A percentile compares a stretch with the other conserved stretches of the same genome.
phyloP scores from a whole-genome alignment of 2,113 vertebrate species.

The Climacteris rufus region DNA sequence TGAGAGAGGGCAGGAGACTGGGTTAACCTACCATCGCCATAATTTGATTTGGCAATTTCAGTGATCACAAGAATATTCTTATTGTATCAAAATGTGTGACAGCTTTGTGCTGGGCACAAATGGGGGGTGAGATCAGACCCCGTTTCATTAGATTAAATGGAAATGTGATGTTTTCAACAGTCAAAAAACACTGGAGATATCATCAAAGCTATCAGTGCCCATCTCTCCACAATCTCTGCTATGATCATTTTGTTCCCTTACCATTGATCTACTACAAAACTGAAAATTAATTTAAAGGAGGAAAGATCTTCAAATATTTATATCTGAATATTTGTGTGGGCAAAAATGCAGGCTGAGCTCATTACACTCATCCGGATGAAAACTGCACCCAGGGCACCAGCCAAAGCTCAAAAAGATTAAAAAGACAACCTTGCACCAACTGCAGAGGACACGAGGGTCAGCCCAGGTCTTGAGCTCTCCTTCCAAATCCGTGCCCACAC shows the following conservation, averaged over 20 bases:
- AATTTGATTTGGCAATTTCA: background rate
- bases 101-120: conserved; percentile 1
- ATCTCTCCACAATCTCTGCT: conserved; percentile 31
- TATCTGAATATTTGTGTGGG: background rate
- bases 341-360: background rate
- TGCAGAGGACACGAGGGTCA: background rate
- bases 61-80: background rate
- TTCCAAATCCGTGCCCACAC: background rate
- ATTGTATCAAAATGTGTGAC: background rate
- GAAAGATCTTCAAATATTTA: conserved; percentile 45
- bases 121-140: background rate
- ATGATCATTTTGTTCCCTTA: conserved; percentile 22
- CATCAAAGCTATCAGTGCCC: conserved; percentile 41
- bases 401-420: background rate
- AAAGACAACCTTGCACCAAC: background rate
- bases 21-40: background rate
- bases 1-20: background rate
- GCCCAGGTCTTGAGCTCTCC: background rate
- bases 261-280: conserved; percentile 46
- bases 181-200: conserved; percentile 1
- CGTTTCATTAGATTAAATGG: background rate
- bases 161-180: conserved; percentile 32
- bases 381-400: background rate
- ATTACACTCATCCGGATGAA: background rate
- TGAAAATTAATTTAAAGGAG: conserved; percentile 40